Percentiles rank a stretch among this genome's conserved stretches.
Evolutionary conservation across 2,888 invertebrate genomes (phyloP).

Genomic region (Leptopilina drosophilae): DNA sequence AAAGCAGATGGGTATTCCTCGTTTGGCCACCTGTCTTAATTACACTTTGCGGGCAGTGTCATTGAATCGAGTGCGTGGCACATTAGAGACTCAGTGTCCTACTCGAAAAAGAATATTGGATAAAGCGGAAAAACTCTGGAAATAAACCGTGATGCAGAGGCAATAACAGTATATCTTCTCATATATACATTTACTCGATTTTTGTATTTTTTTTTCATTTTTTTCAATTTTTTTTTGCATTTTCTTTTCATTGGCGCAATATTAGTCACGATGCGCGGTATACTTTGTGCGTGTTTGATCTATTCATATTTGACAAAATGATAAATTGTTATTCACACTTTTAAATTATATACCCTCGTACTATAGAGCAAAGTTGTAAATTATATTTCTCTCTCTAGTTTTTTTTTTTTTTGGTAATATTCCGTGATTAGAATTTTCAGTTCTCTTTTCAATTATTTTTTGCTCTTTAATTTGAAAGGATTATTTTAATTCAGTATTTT

Average conservation of each 20-base stretch:
- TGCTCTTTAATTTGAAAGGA: too few species aligned
- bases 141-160: neutral
- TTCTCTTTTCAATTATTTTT: too few species aligned
- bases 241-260: slow-evolving; percentile 7
- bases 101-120: slow-evolving; percentile 13
- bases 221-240: neutral
- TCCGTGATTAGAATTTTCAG: neutral
- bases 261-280: neutral
- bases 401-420: neutral
- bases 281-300: neutral
- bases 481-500: too few species aligned
- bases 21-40: slow-evolving; percentile 27
- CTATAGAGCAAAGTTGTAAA: neutral
- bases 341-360: neutral
- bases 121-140: slow-evolving; percentile 19
- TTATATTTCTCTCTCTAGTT: neutral
- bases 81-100: slow-evolving; percentile 24
- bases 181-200: slow-evolving; percentile 11
- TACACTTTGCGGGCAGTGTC: slow-evolving; percentile 25
- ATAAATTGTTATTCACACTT: slow-evolving; percentile 18
- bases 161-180: slow-evolving; percentile 35
- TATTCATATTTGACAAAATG: slow-evolving; percentile 15
- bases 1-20: slow-evolving; percentile 20
- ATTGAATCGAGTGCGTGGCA: neutral
- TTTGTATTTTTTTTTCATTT: neutral